Percentiles rank a stretch among this genome's conserved stretches.
Evolutionary conservation across 1,140 invertebrate genomes (phyloP).

Genomic region (Monomorium pharaonis): DNA sequence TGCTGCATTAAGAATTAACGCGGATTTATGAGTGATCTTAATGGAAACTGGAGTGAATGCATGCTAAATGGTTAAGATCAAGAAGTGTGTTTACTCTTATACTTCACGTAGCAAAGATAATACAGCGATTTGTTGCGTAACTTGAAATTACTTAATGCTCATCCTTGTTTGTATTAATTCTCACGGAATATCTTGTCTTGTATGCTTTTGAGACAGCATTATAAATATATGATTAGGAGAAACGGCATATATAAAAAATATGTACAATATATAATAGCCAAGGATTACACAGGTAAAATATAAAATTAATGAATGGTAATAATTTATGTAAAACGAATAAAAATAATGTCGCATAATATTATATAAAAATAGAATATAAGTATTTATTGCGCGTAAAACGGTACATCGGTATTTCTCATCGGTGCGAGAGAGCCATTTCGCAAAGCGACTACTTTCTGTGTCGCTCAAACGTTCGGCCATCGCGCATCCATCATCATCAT

Average conservation of each 20-base stretch:
- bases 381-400: not conserved
- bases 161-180: not conserved
- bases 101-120: constrained; percentile 8
- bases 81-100: constrained; percentile 11
- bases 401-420: not conserved
- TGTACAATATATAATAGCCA: not conserved
- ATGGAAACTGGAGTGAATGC: constrained; percentile 36
- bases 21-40: constrained; percentile 21
- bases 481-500: constrained; percentile 29
- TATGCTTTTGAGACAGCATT: not conserved
- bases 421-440: not conserved
- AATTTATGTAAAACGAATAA: not conserved
- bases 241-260: not conserved
- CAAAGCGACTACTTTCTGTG: not conserved
- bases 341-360: not conserved
- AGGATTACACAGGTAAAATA: not conserved
- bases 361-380: not conserved
- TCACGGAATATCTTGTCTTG: not conserved
- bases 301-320: not conserved
- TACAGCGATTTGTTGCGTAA: constrained; percentile 11
- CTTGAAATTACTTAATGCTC: not conserved
- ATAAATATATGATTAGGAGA: not conserved
- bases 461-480: not conserved
- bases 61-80: not conserved
- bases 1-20: not conserved